Base-by-base conservation (phyloP, 1,140 invertebrate species). In the Harpegnathos saltator region DNA sequence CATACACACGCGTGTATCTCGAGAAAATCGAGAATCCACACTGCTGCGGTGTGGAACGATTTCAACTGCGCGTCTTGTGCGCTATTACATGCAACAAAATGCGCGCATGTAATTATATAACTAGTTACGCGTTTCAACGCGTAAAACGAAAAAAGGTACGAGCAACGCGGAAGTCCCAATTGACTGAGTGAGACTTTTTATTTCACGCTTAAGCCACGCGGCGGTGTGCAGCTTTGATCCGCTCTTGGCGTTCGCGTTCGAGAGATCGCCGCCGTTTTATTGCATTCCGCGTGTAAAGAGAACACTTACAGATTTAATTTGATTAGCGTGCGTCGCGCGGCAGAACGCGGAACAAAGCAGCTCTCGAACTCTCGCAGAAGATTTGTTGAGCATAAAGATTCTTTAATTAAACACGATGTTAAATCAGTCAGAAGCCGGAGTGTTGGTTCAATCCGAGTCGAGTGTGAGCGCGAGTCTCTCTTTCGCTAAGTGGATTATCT, bases 401-500 rank as follows among this genome's bases (percentile, higher is more conserved):
- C 33, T 58, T 73, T 61, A 69, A 63, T 71, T 59, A 71, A 50
- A 86, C 58, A 65, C 65, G 24, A 54, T 7, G 14, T 54, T n/a
- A 74, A 69, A 75, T 26, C 33, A 50, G 1, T 26, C 9, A 19
- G 38, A 14, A 1, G n/a, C 15, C 33, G 52, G n/a, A n/a, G 4
- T 54, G 3, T 61, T 2, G 17, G 17, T 33, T 33, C 14, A 7
- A 11, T 12, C 33, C 50, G 38, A 24, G 14, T 12, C 11, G 44
- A 17, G 29, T 19, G n/a, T 19, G n/a, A 44, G 19, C 73, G 48
- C n/a, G n/a, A n/a, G n/a, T 26, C 33, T 14, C 29, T 61, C 44
- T 24, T 15, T 75, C 52, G 54, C 29, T 62, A 61, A 68, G 59
- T 22, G 62, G 17, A 83, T 80, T 78, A 82, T 84, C 80, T 82